Conservation (phyloP, 2,888 invertebrate genomes). For the Amiota mariae region DNA sequence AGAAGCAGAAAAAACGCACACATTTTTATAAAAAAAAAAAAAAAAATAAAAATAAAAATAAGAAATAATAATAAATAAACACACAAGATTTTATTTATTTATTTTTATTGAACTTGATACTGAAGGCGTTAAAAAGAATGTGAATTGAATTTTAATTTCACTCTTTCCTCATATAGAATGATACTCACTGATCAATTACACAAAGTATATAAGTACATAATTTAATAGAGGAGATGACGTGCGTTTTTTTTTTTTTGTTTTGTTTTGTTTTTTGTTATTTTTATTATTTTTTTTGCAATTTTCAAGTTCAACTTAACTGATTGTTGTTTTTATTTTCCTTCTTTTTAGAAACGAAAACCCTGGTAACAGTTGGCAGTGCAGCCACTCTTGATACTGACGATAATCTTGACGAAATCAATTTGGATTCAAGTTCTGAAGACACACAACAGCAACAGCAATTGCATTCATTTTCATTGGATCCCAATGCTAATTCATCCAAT, state of each 20-base stretch:
- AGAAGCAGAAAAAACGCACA: no score
- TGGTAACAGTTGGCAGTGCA: constrained; percentile 69
- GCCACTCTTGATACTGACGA: constrained; percentile 74
- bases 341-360: constrained; percentile 66
- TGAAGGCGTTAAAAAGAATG: not conserved
- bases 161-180: no score
- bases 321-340: constrained; percentile 25
- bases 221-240: no score
- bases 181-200: no score
- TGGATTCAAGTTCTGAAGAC: constrained; percentile 70
- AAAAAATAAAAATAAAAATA: no score
- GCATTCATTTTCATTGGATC: constrained; percentile 43
- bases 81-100: not conserved
- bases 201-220: no score
- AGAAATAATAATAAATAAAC: no score
- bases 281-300: not conserved
- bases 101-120: constrained; percentile 14
- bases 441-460: constrained; percentile 15
- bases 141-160: constrained; percentile 5
- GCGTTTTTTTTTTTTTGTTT: no score
- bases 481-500: constrained; percentile 66
- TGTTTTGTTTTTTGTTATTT: not conserved
- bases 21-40: not conserved
- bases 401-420: constrained; percentile 74
- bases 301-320: not conserved